Evolutionary conservation across 2,888 invertebrate species (phyloP).

Genomic region (Phasia obesa): DNA sequence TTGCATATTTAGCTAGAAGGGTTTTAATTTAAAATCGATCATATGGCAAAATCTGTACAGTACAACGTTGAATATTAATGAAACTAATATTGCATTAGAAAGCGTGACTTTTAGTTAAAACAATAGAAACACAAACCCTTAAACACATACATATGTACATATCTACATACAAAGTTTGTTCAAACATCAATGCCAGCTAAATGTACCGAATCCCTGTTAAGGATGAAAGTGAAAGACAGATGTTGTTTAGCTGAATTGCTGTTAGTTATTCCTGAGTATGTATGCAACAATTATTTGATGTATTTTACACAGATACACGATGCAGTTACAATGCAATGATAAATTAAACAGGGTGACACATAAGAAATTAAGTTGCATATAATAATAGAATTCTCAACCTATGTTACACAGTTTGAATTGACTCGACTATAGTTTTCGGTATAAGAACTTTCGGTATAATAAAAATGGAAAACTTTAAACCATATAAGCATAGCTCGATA

Average conservation of each 20-base stretch:
- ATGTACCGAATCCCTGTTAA: slow-evolving; percentile 1
- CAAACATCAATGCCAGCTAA: slow-evolving; percentile 7
- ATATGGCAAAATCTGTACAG: slow-evolving; percentile 32
- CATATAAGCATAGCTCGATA: too few species aligned
- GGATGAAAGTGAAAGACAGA: slow-evolving; percentile 12
- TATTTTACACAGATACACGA: too few species aligned
- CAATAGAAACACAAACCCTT: neutral
- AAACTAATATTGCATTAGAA: slow-evolving; percentile 47
- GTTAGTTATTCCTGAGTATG: neutral
- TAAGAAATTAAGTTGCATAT: too few species aligned
- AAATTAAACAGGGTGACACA: too few species aligned
- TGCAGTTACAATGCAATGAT: too few species aligned
- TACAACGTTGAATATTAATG: slow-evolving; percentile 53
- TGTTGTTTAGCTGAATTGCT: slow-evolving; percentile 26
- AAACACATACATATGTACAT: neutral
- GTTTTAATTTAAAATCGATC: slow-evolving; percentile 36
- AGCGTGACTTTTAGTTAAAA: slow-evolving; percentile 46
- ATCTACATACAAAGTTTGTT: neutral
- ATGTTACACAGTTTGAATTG: too few species aligned
- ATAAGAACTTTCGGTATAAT: too few species aligned
- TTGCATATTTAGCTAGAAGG: neutral
- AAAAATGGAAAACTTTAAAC: too few species aligned
- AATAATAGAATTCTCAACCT: too few species aligned
- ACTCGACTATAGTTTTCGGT: too few species aligned
- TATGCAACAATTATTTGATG: slow-evolving; percentile 29